Percentiles rank a stretch among this genome's conserved stretches.
Evolutionary conservation across 2,113 vertebrate genomes (phyloP).

Genomic region (Callionymus lyra): DNA sequence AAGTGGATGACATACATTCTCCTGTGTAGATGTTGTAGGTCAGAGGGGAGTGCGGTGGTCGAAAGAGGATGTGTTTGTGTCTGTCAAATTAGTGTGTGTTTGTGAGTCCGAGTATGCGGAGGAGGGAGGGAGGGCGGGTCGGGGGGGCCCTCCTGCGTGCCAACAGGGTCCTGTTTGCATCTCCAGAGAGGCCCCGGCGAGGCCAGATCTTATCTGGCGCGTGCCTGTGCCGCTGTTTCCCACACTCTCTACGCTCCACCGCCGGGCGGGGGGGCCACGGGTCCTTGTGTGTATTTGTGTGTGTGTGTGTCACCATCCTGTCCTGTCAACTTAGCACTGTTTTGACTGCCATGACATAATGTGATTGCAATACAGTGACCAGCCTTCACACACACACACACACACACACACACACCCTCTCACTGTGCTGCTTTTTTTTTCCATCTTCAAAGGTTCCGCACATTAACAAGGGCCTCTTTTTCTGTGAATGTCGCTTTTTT

Average conservation of each 20-base stretch:
- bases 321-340: constrained; percentile 70
- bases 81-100: constrained; percentile 7
- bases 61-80: constrained; percentile 26
- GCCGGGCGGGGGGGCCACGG: constrained; percentile 55
- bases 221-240: constrained; percentile 78
- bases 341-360: constrained; percentile 78
- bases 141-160: constrained; percentile 36
- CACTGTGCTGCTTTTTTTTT: constrained; percentile 24
- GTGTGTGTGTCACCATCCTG: constrained; percentile 36
- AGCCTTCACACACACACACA: constrained; percentile 25
- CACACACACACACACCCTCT: constrained; percentile 10
- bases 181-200: constrained; percentile 62
- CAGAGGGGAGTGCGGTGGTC: constrained; percentile 21
- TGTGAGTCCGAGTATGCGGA: no score
- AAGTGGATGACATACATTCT: constrained; percentile 43
- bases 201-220: constrained; percentile 74
- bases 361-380: constrained; percentile 67
- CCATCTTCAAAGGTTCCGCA: constrained; percentile 57
- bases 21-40: constrained; percentile 29
- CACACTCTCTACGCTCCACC: constrained; percentile 73
- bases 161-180: constrained; percentile 73
- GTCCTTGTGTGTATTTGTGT: constrained; percentile 44
- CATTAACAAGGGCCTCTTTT: constrained; percentile 58
- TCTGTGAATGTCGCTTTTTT: constrained; percentile 53
- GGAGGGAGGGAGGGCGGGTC: not conserved